Conservation (phyloP, 2,113 vertebrate species). For the Lagenorhynchus albirostris region DNA sequence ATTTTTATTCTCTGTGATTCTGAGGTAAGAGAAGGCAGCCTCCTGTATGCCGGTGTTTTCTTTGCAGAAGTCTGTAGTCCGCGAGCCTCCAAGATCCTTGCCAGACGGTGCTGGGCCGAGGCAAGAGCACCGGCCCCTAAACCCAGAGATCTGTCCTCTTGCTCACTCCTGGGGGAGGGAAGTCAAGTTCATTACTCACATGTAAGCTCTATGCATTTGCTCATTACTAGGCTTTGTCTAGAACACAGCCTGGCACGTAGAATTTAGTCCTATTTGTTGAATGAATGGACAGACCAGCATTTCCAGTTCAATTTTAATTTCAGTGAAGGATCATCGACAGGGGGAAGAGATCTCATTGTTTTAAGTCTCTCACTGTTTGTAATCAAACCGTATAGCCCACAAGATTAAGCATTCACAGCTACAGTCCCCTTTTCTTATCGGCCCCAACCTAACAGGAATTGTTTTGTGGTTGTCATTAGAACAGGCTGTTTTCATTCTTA, state of each 20-base stretch:
- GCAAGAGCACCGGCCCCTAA: constrained; percentile 27
- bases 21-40: constrained; percentile 80
- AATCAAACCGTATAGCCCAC: background rate
- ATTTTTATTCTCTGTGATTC: constrained; percentile 79
- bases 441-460: background rate
- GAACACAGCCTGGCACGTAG: no score
- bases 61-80: constrained; percentile 66
- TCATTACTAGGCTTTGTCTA: rapidly evolving
- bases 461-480: no score
- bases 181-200: background rate
- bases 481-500: background rate
- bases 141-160: constrained; percentile 74
- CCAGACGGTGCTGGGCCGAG: background rate
- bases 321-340: background rate
- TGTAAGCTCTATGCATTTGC: rapidly evolving
- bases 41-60: constrained; percentile 74
- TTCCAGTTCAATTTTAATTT: background rate
- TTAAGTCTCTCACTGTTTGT: no score
- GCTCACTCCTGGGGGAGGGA: constrained; percentile 78
- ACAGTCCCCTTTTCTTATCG: background rate
- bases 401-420: background rate
- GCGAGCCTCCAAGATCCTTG: background rate
- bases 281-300: background rate
- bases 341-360: background rate
- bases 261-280: background rate